Conservation (phyloP, 2,888 invertebrate genomes). For the Danaus chrysippus region DNA sequence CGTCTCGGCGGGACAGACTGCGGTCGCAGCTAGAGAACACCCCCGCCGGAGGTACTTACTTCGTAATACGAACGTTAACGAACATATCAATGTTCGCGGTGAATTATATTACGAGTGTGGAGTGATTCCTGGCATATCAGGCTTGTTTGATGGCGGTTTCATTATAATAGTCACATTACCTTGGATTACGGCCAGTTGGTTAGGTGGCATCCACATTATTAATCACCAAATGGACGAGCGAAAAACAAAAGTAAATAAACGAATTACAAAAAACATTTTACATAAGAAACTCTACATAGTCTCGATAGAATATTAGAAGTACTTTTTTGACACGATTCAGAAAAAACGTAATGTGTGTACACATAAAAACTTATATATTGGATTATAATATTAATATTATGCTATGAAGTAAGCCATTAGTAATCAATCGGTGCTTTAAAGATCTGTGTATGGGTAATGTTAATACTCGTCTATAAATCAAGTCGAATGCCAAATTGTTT, state of each 20-base stretch:
- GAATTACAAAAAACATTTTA: no score
- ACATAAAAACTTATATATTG: no score
- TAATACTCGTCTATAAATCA: slow-evolving; percentile 23
- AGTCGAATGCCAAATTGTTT: slow-evolving; percentile 28
- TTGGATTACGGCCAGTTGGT: slow-evolving; percentile 64
- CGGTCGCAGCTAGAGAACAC: slow-evolving; percentile 61
- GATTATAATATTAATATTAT: no score
- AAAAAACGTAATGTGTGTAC: no score
- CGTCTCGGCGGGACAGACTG: slow-evolving; percentile 69
- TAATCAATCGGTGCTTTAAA: background rate
- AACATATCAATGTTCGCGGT: slow-evolving; percentile 75
- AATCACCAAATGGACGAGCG: slow-evolving; percentile 1
- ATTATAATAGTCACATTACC: slow-evolving; percentile 23
- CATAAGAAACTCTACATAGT: no score
- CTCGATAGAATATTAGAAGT: no score
- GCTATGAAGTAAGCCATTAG: background rate
- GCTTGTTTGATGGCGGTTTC: slow-evolving; percentile 24
- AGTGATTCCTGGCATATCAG: slow-evolving; percentile 48
- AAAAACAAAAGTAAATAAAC: no score
- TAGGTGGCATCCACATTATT: slow-evolving; percentile 41
- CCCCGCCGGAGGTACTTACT: slow-evolving; percentile 50
- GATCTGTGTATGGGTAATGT: slow-evolving; percentile 2
- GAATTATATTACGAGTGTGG: slow-evolving; percentile 61
- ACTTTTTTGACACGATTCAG: no score
- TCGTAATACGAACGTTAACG: slow-evolving; percentile 68